Percentiles rank a stretch among this genome's conserved stretches.
Conservation (phyloP, 2,113 vertebrate genomes). For the Burhinus bistriatus region DNA sequence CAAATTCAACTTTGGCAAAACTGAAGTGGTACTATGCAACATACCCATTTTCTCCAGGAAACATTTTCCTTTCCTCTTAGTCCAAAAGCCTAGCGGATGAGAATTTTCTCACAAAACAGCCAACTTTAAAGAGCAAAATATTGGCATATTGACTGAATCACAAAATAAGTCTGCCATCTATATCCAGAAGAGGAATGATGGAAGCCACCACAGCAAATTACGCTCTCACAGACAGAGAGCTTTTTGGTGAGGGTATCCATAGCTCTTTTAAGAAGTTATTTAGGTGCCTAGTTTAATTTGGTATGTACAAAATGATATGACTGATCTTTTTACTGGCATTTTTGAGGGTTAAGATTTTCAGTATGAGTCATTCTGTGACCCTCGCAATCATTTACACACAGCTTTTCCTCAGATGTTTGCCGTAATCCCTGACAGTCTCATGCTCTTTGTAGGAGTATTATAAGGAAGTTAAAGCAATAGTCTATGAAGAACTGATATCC, state of each 20-base stretch:
- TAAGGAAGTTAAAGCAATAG: not conserved
- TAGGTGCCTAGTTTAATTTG: not conserved
- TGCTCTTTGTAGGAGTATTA: not conserved
- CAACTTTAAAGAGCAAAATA: not conserved
- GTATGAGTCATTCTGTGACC: not conserved
- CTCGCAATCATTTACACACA: not conserved
- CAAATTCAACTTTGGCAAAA: not conserved
- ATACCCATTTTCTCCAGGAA: not conserved
- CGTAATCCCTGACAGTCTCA: not conserved
- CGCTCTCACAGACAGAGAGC: accelerated
- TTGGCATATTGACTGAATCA: not conserved
- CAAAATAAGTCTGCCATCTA: not conserved
- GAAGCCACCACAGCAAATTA: not conserved
- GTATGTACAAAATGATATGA: not conserved
- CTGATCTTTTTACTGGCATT: not conserved
- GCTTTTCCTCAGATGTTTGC: not conserved
- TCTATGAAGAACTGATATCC: not conserved
- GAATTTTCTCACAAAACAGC: not conserved
- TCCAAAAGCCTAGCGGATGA: not conserved
- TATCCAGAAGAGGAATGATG: not conserved
- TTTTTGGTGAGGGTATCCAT: not conserved
- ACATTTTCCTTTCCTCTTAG: not conserved
- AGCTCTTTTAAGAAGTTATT: not conserved
- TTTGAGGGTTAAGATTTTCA: not conserved
- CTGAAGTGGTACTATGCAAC: not conserved